Percentiles rank a stretch among this genome's conserved stretches.
Evolutionary conservation across 2,113 vertebrate species (phyloP).

Genomic region (Oxyura jamaicensis): DNA sequence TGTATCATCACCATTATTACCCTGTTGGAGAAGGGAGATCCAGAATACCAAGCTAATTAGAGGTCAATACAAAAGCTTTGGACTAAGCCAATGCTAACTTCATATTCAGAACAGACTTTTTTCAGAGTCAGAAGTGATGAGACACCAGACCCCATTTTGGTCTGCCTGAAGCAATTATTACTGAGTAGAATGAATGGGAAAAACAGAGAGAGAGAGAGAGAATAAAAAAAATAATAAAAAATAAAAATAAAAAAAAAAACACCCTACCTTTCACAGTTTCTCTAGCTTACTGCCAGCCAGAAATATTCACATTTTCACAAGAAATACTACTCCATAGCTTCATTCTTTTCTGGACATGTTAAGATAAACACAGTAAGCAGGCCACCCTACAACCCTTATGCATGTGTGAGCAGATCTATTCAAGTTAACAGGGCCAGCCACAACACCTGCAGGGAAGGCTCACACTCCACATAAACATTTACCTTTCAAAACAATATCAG

Average conservation of each 20-base stretch:
- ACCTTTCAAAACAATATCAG: conserved; percentile 35
- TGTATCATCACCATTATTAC: too few species aligned
- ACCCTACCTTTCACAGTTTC: background rate
- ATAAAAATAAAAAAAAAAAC: background rate
- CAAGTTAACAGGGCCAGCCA: background rate
- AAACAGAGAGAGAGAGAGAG: too few species aligned
- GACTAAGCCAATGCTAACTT: background rate
- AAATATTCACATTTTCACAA: background rate
- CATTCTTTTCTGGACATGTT: too few species aligned
- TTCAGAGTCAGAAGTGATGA: background rate
- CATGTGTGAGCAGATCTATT: rapidly evolving
- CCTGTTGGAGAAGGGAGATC: background rate
- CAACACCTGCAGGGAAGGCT: background rate
- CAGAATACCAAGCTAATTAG: background rate
- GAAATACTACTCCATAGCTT: rapidly evolving
- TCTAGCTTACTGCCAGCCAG: background rate
- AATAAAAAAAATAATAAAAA: too few species aligned
- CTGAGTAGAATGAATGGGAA: background rate
- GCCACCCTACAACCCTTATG: background rate
- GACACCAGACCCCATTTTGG: background rate
- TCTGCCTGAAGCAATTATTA: background rate
- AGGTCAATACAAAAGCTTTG: background rate
- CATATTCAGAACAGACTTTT: background rate
- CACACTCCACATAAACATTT: conserved; percentile 1
- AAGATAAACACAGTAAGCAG: background rate